These are phyloP conservation scores for Catajapyx aquilonaris DNA, from an alignment of 1,140 invertebrate species.

Conservation along the genomic window DNA sequence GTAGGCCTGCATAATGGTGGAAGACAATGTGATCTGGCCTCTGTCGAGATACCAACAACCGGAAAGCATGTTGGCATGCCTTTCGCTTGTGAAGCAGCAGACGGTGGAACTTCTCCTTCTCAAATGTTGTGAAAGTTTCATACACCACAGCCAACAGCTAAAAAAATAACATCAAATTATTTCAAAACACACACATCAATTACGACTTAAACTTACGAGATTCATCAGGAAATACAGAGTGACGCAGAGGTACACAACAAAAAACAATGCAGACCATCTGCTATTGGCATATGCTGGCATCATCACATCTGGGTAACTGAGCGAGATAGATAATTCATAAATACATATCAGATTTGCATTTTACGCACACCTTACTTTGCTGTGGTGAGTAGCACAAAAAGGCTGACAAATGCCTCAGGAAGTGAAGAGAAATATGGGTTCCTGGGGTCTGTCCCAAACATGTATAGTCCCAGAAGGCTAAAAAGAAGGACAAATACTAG, in stretches of 20 bases:
- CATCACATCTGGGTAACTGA: constrained; percentile 80
- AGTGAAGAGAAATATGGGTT: constrained; percentile 60
- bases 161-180: no score
- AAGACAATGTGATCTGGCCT: constrained; percentile 39
- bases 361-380: constrained; percentile 54
- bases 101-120: constrained; percentile 71
- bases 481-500: constrained; percentile 74
- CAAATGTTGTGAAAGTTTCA: constrained; percentile 68
- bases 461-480: constrained; percentile 58
- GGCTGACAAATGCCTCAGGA: constrained; percentile 63
- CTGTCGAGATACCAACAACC: constrained; percentile 47
- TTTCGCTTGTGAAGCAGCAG: constrained; percentile 60
- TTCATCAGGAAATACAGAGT: constrained; percentile 81
- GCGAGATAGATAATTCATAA: constrained; percentile 1
- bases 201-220: constrained; percentile 37
- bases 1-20: constrained; percentile 57
- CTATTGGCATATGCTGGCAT: constrained; percentile 68
- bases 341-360: not conserved
- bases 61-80: constrained; percentile 65
- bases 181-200: no score
- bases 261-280: constrained; percentile 66
- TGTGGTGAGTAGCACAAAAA: constrained; percentile 76
- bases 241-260: constrained; percentile 64
- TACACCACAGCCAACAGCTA: constrained; percentile 78
- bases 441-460: constrained; percentile 47